Base-by-base conservation (phyloP, 1,140 invertebrate species). In the Pseudomyrmex flavicornis region DNA sequence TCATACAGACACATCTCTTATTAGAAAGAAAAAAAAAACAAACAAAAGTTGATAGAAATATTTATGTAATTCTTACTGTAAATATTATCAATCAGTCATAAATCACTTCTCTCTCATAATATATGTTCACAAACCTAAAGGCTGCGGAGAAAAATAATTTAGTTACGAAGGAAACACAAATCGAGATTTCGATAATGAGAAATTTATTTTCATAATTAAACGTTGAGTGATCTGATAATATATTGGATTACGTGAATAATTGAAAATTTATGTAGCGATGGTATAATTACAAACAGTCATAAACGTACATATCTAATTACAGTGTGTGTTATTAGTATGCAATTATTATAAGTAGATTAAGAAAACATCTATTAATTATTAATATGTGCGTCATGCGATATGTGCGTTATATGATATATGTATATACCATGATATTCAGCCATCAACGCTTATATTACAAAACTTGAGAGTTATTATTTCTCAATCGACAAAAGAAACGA, bases 301-400 rank as follows among this genome's bases (percentile, higher is more conserved):
- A 54, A 52, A 56, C n/a, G 4, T 48, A n/a, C 48, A 52, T 10
- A 52, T 52, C 22, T 54, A 54, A n/a, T 50, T 66, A 13, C n/a
- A 54, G 1, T 20, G n/a, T 20, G 15, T 48, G 22, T 35, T 44
- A 68, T 77, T 77, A 77, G 54, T 35, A 15, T 20, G 13, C 52
- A 52, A 77, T 77, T 77, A 77, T 77, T 66, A 8, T 68, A 66
- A 77, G 74, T 54, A 66, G 61, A 77, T 77, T 77, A 68, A 77
- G 26, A 76, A 77, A 26, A 68, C 1, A 26, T 76, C 8, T 22
- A 76, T 66, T 76, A 66, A 12, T 54, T 65, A 50, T 1, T 70
- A 61, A 74, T 52, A 66, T 54, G 15, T 66, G 4, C 54, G 50
- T 35, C 35, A 35, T 35, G 35, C 35, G 35, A 35, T 35, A 35